Percentiles rank a stretch among this genome's conserved stretches.
These are phyloP conservation scores for Gymnarchus niloticus DNA, from an alignment of 2,113 vertebrate genomes.

Conservation along the genomic window DNA sequence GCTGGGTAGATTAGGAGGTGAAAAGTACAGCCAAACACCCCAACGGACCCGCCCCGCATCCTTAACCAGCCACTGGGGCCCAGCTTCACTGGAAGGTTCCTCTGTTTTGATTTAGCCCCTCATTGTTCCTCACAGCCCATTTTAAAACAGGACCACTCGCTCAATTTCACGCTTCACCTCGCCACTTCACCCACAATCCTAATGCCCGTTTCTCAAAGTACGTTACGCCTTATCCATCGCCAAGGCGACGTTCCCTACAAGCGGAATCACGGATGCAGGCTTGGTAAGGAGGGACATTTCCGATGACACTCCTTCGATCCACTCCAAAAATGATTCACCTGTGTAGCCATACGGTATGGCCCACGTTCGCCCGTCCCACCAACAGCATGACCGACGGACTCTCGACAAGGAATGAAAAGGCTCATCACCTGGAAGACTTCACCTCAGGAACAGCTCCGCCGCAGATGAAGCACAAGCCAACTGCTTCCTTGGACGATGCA, in stretches of 20 bases:
- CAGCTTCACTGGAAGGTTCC: not conserved
- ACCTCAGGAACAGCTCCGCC: not conserved
- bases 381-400: not conserved
- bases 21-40: conserved; percentile 4
- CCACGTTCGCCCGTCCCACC: not conserved
- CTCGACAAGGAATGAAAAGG: not conserved
- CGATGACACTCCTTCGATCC: not conserved
- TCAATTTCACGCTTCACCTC: not conserved
- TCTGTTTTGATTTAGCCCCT: conserved; percentile 3
- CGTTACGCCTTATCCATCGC: not conserved
- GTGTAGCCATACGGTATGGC: not conserved
- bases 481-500: too few relatives aligned
- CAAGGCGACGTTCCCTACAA: not conserved
- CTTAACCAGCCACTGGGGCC: conserved; percentile 3
- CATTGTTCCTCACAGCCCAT: not conserved
- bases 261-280: not conserved
- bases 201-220: not conserved
- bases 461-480: not conserved
- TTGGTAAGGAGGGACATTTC: too few relatives aligned
- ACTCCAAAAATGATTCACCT: not conserved
- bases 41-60: not conserved
- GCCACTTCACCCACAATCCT: not conserved
- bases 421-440: not conserved
- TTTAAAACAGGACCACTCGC: not conserved
- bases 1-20: conserved; percentile 14